Base-by-base conservation (phyloP, 2,888 invertebrate species). In the Dolichomitus sp. region DNA sequence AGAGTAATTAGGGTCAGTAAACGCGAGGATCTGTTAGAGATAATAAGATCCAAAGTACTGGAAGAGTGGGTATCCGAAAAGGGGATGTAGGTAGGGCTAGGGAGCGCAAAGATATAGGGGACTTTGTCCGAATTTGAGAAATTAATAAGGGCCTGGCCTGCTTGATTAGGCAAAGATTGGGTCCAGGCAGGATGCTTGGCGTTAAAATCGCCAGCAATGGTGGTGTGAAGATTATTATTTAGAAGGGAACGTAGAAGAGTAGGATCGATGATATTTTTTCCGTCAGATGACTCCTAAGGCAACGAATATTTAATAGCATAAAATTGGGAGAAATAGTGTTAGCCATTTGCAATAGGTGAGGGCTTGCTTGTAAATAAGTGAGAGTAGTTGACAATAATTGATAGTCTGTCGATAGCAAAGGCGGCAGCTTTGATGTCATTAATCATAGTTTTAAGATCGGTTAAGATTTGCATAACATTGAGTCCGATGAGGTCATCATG, bases 21-120 rank as follows among this genome's bases (percentile, higher is more conserved):
- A 6, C 6, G 42, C 6, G 9, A 12, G 12, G 42, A 6, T 42
- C 42, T 42, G 42, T 42, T 42, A 6, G 42, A 42, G 9, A 42
- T 42, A 12, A 57, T 27, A 4, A 30, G 57, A 30, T 57, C 57
- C 0, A 57, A 30, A 14, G 57, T 57, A 30, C 57, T 57, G 4
- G 57, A 9, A 30, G 27, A 23, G 14, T 30, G 57, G 3, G 1
- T 23, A 30, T 2, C 12, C 2, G 30, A 12, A 11, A 30, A 11
- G 4, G 57, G 57, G 57, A 57, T 27, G 57, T 27, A 57, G 57
- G 30, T 57, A 30, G 30, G 30, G 30, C 57, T 14, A 14, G 30
- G 1, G n/a, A 30, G 57, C 12, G 30, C 27, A 12, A 19, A 12
- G 11, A 57, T 11, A n/a, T n/a, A n/a, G 4, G 57, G 7, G 4